Evolutionary conservation across 2,888 invertebrate species (phyloP).

Genomic region (Ditula angustiorana): DNA sequence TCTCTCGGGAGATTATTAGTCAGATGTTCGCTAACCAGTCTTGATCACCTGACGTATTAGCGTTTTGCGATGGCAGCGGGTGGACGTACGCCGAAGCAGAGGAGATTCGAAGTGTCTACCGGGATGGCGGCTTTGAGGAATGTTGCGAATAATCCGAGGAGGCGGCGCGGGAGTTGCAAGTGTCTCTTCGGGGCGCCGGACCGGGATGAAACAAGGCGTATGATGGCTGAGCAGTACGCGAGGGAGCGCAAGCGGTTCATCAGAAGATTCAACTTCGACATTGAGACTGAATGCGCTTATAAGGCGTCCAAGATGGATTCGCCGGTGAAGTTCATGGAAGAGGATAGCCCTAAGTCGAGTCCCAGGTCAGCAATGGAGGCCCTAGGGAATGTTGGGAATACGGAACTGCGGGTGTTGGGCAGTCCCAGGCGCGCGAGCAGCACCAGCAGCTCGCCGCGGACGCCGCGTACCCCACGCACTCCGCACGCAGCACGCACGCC

Average conservation of each 20-base stretch:
- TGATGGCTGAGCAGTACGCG: slow-evolving; percentile 86
- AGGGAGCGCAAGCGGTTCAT: slow-evolving; percentile 85
- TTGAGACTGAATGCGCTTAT: slow-evolving; percentile 76
- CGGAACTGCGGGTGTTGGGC: slow-evolving; percentile 71
- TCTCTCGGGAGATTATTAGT: slow-evolving; percentile 82
- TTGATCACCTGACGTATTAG: slow-evolving; percentile 72
- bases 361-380: slow-evolving; percentile 73
- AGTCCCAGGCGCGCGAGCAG: slow-evolving; percentile 71
- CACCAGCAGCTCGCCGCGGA: slow-evolving; percentile 65
- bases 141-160: slow-evolving; percentile 68
- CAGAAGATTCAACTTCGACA: slow-evolving; percentile 86
- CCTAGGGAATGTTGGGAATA: slow-evolving; percentile 74
- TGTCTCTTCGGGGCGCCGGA: slow-evolving; percentile 87
- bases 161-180: slow-evolving; percentile 79
- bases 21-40: slow-evolving; percentile 83
- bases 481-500: slow-evolving; percentile 67
- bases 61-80: slow-evolving; percentile 71
- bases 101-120: slow-evolving; percentile 71
- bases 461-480: slow-evolving; percentile 64
- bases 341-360: slow-evolving; percentile 72
- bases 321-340: slow-evolving; percentile 77
- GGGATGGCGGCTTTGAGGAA: slow-evolving; percentile 71
- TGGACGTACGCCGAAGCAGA: slow-evolving; percentile 80
- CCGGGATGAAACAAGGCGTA: slow-evolving; percentile 83
- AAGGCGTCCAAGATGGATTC: slow-evolving; percentile 74